phyloP scores from a whole-genome alignment of 2,888 invertebrate genomes.

The Drosophila hamatofila region DNA sequence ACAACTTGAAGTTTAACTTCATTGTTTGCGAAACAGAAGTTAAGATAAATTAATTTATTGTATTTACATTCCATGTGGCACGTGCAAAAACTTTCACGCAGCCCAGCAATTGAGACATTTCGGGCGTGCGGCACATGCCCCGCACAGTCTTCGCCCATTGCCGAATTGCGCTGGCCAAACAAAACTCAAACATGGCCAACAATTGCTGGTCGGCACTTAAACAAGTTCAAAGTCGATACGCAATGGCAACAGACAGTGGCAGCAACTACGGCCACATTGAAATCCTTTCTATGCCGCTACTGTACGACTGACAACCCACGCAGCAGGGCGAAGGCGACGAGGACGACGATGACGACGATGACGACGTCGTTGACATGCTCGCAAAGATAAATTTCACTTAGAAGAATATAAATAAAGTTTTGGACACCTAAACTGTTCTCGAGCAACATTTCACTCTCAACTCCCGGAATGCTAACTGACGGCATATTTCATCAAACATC shows the following conservation, averaged over 20 bases:
- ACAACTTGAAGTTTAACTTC: conserved; percentile 18
- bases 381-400: conserved; percentile 79
- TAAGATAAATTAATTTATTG: conserved; percentile 58
- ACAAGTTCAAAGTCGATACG: conserved; percentile 61
- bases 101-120: conserved; percentile 29
- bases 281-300: conserved; percentile 55
- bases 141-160: conserved; percentile 6
- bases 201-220: conserved; percentile 50
- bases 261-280: conserved; percentile 28
- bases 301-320: conserved; percentile 38
- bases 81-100: conserved; percentile 56
- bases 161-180: conserved; percentile 28
- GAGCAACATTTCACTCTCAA: conserved; percentile 1
- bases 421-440: conserved; percentile 62
- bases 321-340: conserved; percentile 10
- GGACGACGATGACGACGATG: background rate
- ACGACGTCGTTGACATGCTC: conserved; percentile 66
- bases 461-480: conserved; percentile 48
- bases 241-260: conserved; percentile 24
- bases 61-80: conserved; percentile 62
- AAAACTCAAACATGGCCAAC: conserved; percentile 47
- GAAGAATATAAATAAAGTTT: conserved; percentile 75
- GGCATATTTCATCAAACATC: conserved; percentile 58
- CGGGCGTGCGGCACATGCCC: conserved; percentile 5
- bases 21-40: conserved; percentile 43